phyloP scores from a whole-genome alignment of 2,113 vertebrate species.

The Protobothrops mucrosquamatus region DNA sequence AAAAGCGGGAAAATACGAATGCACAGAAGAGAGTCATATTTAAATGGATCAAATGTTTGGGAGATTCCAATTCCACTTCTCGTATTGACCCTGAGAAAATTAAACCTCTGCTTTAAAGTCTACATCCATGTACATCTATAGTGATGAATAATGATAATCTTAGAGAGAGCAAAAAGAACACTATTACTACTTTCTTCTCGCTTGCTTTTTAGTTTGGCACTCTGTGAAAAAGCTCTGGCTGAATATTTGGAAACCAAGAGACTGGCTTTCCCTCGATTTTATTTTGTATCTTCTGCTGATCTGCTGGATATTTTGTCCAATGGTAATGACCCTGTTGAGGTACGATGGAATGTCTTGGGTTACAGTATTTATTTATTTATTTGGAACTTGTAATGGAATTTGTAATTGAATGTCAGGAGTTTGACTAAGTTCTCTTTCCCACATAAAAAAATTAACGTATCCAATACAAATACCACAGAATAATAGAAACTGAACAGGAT shows the following conservation, averaged over 20 bases:
- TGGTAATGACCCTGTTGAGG: constrained; percentile 70
- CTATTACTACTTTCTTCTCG: rapidly evolving
- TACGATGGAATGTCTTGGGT: constrained; percentile 17
- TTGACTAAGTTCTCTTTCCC: neutral
- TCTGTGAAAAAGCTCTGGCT: constrained; percentile 75
- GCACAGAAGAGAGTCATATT: neutral
- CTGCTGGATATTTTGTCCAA: constrained; percentile 77
- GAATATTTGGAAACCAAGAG: constrained; percentile 76
- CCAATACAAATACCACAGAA: rapidly evolving
- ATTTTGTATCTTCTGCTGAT: constrained; percentile 75
- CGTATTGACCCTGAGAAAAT: neutral
- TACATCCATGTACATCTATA: neutral
- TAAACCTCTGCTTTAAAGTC: neutral
- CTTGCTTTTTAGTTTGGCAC: constrained; percentile 49
- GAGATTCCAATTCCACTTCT: neutral
- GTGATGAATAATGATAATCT: neutral
- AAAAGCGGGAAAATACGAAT: neutral
- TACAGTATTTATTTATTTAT: neutral
- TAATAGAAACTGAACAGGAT: rapidly evolving
- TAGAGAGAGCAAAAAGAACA: neutral
- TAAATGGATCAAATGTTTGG: neutral
- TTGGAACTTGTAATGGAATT: neutral
- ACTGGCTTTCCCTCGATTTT: constrained; percentile 75
- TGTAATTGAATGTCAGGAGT: neutral
- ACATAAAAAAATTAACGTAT: neutral